phyloP scores from a whole-genome alignment of 2,888 invertebrate genomes.

The Apodemia duryi region DNA sequence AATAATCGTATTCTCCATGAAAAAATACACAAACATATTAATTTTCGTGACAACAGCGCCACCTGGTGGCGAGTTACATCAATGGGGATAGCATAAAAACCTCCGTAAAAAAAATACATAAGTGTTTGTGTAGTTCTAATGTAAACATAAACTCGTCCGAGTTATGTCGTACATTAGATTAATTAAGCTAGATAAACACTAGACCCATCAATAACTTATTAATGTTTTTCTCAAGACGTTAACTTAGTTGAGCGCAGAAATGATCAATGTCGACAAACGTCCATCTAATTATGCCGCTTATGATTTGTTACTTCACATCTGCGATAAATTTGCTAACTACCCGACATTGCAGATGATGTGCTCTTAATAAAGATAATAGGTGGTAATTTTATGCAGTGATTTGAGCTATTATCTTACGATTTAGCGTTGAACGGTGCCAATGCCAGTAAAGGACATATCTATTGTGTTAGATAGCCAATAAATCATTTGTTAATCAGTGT shows the following conservation, averaged over 20 bases:
- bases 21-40: too few species aligned
- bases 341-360: constrained; percentile 5
- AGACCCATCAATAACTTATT: constrained; percentile 11
- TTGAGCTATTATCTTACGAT: not conserved
- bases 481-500: too few species aligned
- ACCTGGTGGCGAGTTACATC: too few species aligned
- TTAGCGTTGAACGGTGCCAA: constrained; percentile 7
- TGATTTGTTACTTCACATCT: constrained; percentile 15
- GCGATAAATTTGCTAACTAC: constrained; percentile 9
- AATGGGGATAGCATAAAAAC: too few species aligned
- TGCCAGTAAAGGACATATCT: not conserved
- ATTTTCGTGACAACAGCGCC: too few species aligned
- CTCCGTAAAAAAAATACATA: too few species aligned
- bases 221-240: not conserved
- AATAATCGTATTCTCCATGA: too few species aligned
- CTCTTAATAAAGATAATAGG: constrained; percentile 10
- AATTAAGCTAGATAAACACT: not conserved
- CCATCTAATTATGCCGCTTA: constrained; percentile 3
- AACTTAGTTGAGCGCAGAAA: not conserved
- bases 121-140: too few species aligned
- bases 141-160: too few species aligned
- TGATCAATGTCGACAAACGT: constrained; percentile 14
- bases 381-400: constrained; percentile 8
- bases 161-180: too few species aligned
- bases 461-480: too few species aligned